Base-by-base conservation (phyloP, 2,113 vertebrate genomes). In the Hippocampus mohnikei region DNA sequence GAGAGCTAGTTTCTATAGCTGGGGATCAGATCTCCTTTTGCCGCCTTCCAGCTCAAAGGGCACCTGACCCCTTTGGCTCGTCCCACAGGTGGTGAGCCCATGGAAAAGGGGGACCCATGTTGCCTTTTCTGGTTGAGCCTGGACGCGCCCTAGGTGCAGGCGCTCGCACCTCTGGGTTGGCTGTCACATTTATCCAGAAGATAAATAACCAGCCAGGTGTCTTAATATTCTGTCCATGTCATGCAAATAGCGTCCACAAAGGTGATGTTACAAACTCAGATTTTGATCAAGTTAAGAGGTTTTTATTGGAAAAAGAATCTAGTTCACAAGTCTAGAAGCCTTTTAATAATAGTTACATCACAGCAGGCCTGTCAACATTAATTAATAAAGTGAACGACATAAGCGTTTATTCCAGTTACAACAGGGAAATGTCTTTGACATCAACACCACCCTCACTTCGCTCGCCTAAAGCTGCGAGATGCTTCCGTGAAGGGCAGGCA, bases 241-340 rank as follows among this genome's bases (percentile, higher is more conserved):
- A 55, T 55, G 52, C 52, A 23, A 23, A 55, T 9, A 10, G 7
- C 21, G 23, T 23, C 10, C 21, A n/a, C 8, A 11, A 55, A 55
- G 21, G 21, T 55, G 10, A 55, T 1, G 21, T 8, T 53, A 15
- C 3, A 23, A 3, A n/a, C 55, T n/a, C 10, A 58, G 21, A 55
- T n/a, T 12, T 11, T n/a, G 9, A 55, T 62, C 25, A 15, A 52
- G 3, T 78, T 84, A 55, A 78, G 37, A 76, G 23, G 76, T 73
- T 74, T 90, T 90, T 88, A 90, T 88, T 87, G 74, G 21, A 76
- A 87, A 80, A 87, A 84, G 50, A 23, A 44, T 80, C 72, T 29
- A 18, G 42, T 44, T 64, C 56, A 59, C 70, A 70, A 76, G 64
- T 73, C 65, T 64, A 70, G 69, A 62, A 75, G 66, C 69, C 21